Base-by-base conservation (phyloP, 2,888 invertebrate species). In the Cantharis lateralis region DNA sequence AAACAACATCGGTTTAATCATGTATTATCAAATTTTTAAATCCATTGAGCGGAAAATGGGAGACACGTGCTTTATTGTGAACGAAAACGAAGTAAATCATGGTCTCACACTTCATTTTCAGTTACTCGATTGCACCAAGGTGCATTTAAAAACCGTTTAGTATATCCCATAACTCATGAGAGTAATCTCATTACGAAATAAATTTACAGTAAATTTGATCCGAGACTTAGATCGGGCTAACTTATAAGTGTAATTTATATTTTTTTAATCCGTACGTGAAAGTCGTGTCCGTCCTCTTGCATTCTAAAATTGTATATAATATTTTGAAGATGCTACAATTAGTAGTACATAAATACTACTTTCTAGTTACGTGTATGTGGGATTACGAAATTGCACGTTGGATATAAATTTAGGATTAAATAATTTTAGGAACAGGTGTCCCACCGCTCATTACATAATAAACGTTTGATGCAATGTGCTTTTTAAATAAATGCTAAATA, bases 371-470 rank as follows among this genome's bases (percentile, higher is more conserved):
- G 32, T 69, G 10, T 26, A 71, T 16, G 20, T 66, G 18, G 20
- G 24, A 20, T 71, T 71, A 71, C 71, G 71, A 71, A 62, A 71
- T 63, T 7, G 15, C 71, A 20, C 11, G 24, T 70, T 62, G 62
- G 62, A 66, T 24, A 70, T 70, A 62, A 62, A 70, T 62, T 70
- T 62, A 16, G 26, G 71, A 71, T 71, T 71, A 71, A 71, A 71
- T 71, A 71, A 71, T 71, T 71, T 71, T 26, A 20, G 16, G 15
- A 71, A 71, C 71, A 71, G 71, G 71, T 71, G 71, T 71, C 62
- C 28, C 28, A 71, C 64, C 24, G 24, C 20, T 66, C 24, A 66
- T 66, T 66, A 66, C 64, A 66, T 66, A 66, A 66, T 66, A 20
- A 66, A 24, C 9, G 24, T 20, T 9, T 66, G 64, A 24, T 15